Evolutionary conservation across 2,113 vertebrate genomes (phyloP).

Genomic region (Microcebus tavaratra): DNA sequence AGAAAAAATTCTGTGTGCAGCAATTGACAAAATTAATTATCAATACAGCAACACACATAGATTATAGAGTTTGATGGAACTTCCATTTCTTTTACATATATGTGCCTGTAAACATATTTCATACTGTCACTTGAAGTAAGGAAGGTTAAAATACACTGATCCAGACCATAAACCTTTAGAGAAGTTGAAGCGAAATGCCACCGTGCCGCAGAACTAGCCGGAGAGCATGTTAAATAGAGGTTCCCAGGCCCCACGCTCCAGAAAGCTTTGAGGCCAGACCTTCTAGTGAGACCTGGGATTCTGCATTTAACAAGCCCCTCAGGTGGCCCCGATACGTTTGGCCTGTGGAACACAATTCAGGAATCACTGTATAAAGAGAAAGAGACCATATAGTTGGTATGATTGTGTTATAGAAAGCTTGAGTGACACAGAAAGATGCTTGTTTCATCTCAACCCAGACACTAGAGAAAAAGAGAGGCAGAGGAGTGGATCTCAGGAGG

Average conservation of each 20-base stretch:
- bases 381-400: background rate
- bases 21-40: too few relatives aligned
- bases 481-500: background rate
- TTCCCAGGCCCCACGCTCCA: background rate
- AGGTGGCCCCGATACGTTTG: background rate
- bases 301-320: background rate
- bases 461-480: background rate
- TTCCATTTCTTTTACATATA: background rate
- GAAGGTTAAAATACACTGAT: background rate
- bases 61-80: background rate
- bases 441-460: background rate
- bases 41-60: background rate
- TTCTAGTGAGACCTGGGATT: background rate
- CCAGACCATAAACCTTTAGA: too few relatives aligned
- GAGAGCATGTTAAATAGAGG: background rate
- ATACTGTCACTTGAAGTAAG: background rate
- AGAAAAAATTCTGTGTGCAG: too few relatives aligned
- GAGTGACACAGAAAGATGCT: background rate
- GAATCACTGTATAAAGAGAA: background rate
- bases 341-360: background rate
- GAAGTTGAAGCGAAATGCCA: background rate
- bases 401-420: background rate
- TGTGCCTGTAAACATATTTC: background rate
- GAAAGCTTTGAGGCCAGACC: background rate
- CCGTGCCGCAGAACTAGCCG: background rate